Evolutionary conservation across 2,888 invertebrate species (phyloP).

Genomic region (Pseudanteris insignis): DNA sequence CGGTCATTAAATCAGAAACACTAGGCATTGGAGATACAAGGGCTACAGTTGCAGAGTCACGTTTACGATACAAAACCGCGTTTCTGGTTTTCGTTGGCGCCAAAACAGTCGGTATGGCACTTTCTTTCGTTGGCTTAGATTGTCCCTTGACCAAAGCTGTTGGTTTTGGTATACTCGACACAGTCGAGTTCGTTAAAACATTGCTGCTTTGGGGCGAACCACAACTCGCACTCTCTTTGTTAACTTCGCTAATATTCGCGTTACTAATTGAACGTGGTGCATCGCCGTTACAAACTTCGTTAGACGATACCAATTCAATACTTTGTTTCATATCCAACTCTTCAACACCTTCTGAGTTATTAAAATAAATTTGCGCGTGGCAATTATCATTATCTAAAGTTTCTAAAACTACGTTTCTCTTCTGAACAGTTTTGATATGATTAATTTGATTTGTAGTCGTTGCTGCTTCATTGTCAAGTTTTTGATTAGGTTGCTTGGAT

Average conservation of each 20-base stretch:
- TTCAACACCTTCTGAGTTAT: conserved; percentile 11
- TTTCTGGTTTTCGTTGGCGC: conserved; percentile 67
- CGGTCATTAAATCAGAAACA: conserved; percentile 72
- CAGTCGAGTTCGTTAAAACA: conserved; percentile 49
- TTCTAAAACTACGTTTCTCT: conserved; percentile 23
- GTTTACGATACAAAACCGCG: conserved; percentile 59
- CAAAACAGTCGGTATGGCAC: conserved; percentile 64
- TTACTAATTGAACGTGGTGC: conserved; percentile 8
- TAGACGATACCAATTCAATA: not conserved
- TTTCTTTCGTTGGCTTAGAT: conserved; percentile 76
- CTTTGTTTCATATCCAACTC: conserved; percentile 9
- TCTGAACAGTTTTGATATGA: conserved; percentile 28
- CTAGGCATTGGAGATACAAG: conserved; percentile 83
- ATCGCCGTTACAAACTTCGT: conserved; percentile 2
- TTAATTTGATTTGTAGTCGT: conserved; percentile 57
- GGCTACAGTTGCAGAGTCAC: conserved; percentile 61
- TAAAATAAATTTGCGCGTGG: conserved; percentile 7
- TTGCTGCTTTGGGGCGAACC: conserved; percentile 34
- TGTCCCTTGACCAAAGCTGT: conserved; percentile 93
- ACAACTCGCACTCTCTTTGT: conserved; percentile 25
- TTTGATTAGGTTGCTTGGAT: conserved; percentile 46
- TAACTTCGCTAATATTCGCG: conserved; percentile 7
- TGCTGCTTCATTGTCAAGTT: conserved; percentile 47
- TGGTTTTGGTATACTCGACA: conserved; percentile 86
- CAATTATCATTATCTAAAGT: conserved; percentile 11